Conservation (phyloP, 2,113 vertebrate species). For the Acanthochromis polyacanthus region DNA sequence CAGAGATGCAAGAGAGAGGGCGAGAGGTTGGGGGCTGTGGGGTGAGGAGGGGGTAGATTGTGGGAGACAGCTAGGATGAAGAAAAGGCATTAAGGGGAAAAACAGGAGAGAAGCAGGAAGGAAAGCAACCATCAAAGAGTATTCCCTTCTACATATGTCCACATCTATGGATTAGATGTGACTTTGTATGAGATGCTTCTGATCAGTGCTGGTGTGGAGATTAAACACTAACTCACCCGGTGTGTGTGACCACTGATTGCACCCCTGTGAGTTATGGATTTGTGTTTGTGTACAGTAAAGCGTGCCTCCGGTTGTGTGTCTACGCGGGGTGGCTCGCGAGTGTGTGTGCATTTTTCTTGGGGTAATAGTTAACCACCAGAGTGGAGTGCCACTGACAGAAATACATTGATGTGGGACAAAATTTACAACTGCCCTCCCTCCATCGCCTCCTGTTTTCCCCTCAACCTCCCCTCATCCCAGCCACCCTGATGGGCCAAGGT, state of each 20-base stretch:
- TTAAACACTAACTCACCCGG: slow-evolving; percentile 56
- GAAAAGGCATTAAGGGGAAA: slow-evolving; percentile 8
- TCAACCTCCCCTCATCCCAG: slow-evolving; percentile 56
- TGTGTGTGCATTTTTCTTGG: slow-evolving; percentile 20
- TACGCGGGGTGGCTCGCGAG: background rate
- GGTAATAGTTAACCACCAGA: slow-evolving; percentile 60
- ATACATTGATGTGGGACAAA: slow-evolving; percentile 67
- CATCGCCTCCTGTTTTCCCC: slow-evolving; percentile 2
- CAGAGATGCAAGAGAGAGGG: slow-evolving; percentile 57
- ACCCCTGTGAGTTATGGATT: slow-evolving; percentile 39
- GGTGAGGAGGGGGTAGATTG: slow-evolving; percentile 7
- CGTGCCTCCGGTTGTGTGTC: slow-evolving; percentile 1
- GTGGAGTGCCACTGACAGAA: slow-evolving; percentile 63
- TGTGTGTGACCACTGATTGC: slow-evolving; percentile 26
- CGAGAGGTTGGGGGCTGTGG: too few species aligned
- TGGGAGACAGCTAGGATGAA: slow-evolving; percentile 23
- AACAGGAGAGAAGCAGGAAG: background rate
- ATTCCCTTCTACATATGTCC: slow-evolving; percentile 13
- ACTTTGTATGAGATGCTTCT: slow-evolving; percentile 15
- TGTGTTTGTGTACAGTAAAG: slow-evolving; percentile 23
- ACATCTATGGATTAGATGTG: slow-evolving; percentile 21
- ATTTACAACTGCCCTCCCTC: slow-evolving; percentile 67
- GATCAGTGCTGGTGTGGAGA: slow-evolving; percentile 46
- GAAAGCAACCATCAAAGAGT: slow-evolving; percentile 15
- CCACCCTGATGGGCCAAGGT: slow-evolving; percentile 79